Evolutionary conservation across 2,888 invertebrate genomes (phyloP), one percentile per base, ranked within the genome.

Genomic region (Agrochola macilenta): DNA sequence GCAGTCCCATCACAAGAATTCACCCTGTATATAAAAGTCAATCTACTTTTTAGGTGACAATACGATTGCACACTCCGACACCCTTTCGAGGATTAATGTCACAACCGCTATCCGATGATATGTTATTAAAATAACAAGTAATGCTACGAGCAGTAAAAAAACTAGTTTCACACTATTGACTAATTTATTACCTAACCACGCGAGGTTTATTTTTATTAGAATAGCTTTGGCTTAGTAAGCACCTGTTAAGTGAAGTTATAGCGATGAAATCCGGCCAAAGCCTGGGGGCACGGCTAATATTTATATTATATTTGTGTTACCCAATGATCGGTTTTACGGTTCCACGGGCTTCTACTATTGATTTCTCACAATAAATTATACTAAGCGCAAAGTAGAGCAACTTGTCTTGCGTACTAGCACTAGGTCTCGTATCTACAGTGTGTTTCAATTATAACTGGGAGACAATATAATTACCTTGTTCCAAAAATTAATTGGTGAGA

Each of bases 331-430:
- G 84, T 82, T 86, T 89, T 82, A 87, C 89, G 79, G 85, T 81
- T 86, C 88, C 82, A 87, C 89, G 79, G 83, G 89, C 90, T 91
- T 88, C 87, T 76, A 74, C 86, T 89, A 88, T 91, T 91, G 89
- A 91, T 91, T 94, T 95, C 95, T 91, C 95, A 95, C 93, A 93
- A 92, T 95, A 94, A 95, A 95, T 94, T 94, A 94, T 92, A 89
- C 91, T 89, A 85, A 87, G 87, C 86, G 89, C 90, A 88, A 93
- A 92, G 91, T 93, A 89, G 94, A 95, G 91, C 93, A 92, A 92
- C 92, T 92, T 92, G 90, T 91, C 90, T 91, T 90, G 89, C 89
- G 89, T 87, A 69, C 69, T 89, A 86, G 84, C 82, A 82, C 81
- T 84, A 88, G 80, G 80, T 79, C 82, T 82, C 39, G 65, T 52